Conservation (phyloP, 23 tunicate species). For the Ascidia mentula region DNA sequence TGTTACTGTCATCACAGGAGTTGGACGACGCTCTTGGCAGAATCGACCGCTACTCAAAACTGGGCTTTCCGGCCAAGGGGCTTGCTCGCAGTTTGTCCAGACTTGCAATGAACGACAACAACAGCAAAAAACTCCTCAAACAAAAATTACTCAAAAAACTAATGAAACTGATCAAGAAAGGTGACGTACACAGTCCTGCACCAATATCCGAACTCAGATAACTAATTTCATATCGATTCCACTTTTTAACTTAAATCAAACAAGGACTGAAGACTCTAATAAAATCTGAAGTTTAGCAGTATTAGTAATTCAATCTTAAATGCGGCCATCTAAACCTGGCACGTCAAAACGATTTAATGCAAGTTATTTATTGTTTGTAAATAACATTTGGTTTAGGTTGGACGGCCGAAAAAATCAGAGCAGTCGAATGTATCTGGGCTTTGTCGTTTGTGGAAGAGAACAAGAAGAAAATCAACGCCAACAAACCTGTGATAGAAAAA, state of each 20-base stretch:
- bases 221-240: no score
- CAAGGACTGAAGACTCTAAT: no score
- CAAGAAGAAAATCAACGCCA: background rate
- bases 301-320: no score
- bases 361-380: no score
- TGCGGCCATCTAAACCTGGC: no score
- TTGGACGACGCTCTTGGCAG: background rate
- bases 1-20: no score
- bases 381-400: background rate
- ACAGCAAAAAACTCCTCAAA: background rate
- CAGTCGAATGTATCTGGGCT: slow-evolving; percentile 2
- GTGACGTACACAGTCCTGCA: background rate
- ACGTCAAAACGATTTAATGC: no score
- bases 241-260: no score
- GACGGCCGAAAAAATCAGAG: background rate
- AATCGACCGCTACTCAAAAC: background rate
- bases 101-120: background rate
- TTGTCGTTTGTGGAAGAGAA: background rate
- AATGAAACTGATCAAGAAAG: background rate
- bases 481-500: background rate
- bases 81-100: background rate
- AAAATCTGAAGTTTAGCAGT: no score
- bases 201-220: no score
- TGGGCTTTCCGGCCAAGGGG: background rate
- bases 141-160: background rate